Percentiles rank a stretch among this genome's conserved stretches.
phyloP scores from a whole-genome alignment of 2,113 vertebrate species.

The Cryptotis parvus region DNA sequence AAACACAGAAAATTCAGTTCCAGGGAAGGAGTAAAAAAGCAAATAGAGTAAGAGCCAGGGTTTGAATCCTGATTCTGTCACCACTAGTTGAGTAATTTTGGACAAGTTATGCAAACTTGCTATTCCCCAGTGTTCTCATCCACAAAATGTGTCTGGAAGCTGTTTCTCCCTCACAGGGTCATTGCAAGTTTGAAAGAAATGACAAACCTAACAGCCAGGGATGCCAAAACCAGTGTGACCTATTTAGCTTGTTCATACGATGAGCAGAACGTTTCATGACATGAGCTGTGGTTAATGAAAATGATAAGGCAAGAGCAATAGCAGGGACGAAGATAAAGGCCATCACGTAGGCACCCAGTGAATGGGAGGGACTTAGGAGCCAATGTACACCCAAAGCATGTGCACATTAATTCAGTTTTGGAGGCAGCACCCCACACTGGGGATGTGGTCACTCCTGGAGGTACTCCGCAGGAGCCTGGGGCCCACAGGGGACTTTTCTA shows the following conservation, averaged over 20 bases:
- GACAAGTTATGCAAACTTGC: neutral
- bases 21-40: neutral
- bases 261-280: neutral
- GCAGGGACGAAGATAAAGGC: neutral
- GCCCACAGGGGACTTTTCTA: neutral
- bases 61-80: neutral
- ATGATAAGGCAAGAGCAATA: too few species aligned
- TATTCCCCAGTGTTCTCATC: neutral
- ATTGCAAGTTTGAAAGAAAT: neutral
- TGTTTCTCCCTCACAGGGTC: neutral
- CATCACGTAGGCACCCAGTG: neutral
- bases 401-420: neutral
- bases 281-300: neutral
- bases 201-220: neutral
- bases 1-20: constrained; percentile 7
- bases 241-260: neutral
- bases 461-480: neutral
- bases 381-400: neutral
- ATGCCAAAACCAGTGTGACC: neutral
- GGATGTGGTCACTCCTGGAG: neutral
- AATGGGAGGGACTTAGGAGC: rapidly evolving
- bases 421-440: neutral
- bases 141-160: neutral
- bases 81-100: neutral
- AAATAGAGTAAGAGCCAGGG: neutral